These are phyloP conservation scores for Streptopelia turtur DNA, from an alignment of 2,797 vertebrate genomes.

Conservation along the genomic window DNA sequence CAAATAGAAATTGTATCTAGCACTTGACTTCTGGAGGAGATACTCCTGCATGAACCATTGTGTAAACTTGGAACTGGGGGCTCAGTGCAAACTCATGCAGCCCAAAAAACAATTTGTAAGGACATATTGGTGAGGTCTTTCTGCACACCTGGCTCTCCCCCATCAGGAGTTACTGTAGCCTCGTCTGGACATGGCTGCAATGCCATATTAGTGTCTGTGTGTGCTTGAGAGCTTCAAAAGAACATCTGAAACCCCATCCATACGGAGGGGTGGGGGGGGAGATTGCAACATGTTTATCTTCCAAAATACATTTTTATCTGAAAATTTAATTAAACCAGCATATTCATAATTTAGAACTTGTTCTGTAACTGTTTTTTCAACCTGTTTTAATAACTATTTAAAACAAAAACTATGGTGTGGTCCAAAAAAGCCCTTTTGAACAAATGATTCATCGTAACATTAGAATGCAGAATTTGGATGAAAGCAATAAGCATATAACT, in stretches of 20 bases:
- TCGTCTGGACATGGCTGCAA: neutral
- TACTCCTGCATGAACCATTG: neutral
- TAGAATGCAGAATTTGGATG: neutral
- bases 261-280: accelerated
- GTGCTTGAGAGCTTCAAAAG: neutral
- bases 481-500: neutral
- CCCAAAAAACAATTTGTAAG: neutral
- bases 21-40: neutral
- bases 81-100: neutral
- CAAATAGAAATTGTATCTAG: neutral
- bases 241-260: neutral
- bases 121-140: neutral
- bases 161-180: neutral
- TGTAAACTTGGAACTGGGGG: neutral
- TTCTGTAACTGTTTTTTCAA: conserved; percentile 11
- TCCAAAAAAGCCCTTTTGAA: neutral
- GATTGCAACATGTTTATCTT: neutral
- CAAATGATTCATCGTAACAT: neutral
- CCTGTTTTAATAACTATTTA: neutral
- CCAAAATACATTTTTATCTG: neutral
- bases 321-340: conserved; percentile 20
- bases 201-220: neutral
- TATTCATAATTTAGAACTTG: neutral
- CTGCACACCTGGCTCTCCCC: neutral
- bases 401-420: neutral